Evolutionary conservation across 2,113 vertebrate genomes (phyloP).

Genomic region (Sinosuthora webbiana): DNA sequence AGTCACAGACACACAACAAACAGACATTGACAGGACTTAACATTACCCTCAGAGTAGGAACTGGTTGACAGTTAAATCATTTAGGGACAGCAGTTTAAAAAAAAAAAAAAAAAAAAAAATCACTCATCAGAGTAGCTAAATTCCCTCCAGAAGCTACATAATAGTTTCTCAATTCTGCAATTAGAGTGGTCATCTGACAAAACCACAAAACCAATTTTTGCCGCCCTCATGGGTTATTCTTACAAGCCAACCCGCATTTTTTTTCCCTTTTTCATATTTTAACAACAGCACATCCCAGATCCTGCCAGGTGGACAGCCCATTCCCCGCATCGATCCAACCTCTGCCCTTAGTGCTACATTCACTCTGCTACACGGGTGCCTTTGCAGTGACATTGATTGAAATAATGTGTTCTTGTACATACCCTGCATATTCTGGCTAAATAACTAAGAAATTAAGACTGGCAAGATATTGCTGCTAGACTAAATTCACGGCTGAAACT

Average conservation of each 20-base stretch:
- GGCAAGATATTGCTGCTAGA: not conserved
- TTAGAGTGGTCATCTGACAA: not conserved
- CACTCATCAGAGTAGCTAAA: not conserved
- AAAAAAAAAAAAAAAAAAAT: not conserved
- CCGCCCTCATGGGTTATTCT: not conserved
- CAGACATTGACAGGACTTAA: not conserved
- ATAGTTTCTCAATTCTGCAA: not conserved
- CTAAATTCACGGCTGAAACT: not conserved
- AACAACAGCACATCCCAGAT: not conserved
- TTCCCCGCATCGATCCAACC: not conserved
- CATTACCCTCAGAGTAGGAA: not conserved
- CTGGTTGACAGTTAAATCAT: not conserved
- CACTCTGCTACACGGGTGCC: not conserved
- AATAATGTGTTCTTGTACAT: fast-evolving
- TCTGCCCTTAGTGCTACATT: too few species aligned
- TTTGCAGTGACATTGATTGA: fast-evolving
- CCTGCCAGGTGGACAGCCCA: not conserved
- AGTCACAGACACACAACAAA: not conserved
- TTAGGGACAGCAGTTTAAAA: not conserved
- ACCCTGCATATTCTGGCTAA: too few species aligned
- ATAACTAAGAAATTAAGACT: not conserved
- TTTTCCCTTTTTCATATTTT: not conserved
- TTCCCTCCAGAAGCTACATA: not conserved
- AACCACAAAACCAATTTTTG: not conserved
- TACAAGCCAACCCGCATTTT: not conserved